phyloP scores from a whole-genome alignment of 2,797 vertebrate species.

The Rhyacichthys aspro region DNA sequence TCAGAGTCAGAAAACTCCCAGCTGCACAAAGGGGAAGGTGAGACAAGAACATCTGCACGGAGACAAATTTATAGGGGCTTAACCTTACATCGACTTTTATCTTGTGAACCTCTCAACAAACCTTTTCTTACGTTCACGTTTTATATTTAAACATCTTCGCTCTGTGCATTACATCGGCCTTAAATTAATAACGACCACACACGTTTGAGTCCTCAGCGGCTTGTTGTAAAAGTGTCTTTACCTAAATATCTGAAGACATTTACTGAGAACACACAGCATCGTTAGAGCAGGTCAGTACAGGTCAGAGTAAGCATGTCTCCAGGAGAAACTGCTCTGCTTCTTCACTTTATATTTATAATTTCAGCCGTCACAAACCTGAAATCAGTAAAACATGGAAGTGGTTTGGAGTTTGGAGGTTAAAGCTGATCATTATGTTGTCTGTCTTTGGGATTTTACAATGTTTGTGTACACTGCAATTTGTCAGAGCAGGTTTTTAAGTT shows the following conservation, averaged over 20 bases:
- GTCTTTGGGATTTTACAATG: slow-evolving; percentile 20
- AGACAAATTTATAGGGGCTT: neutral
- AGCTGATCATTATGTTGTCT: slow-evolving; percentile 1
- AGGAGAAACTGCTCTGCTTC: neutral
- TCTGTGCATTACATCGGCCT: too few species aligned
- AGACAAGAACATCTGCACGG: slow-evolving; percentile 8
- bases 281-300: slow-evolving; percentile 29
- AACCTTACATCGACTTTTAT: neutral
- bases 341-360: too few species aligned
- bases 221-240: slow-evolving; percentile 26
- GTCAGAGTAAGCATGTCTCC: neutral
- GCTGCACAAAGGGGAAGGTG: slow-evolving; percentile 29
- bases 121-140: too few species aligned
- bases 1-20: slow-evolving; percentile 38
- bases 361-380: too few species aligned
- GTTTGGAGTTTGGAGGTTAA: slow-evolving; percentile 8
- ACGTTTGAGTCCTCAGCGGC: slow-evolving; percentile 12
- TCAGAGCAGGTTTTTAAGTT: slow-evolving; percentile 3
- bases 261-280: slow-evolving; percentile 58
- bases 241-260: slow-evolving; percentile 59
- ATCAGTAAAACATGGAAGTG: neutral
- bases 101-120: too few species aligned
- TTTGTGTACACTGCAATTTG: slow-evolving; percentile 11
- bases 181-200: neutral
- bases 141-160: too few species aligned